phyloP scores from a whole-genome alignment of 2,113 vertebrate genomes.

The Nesoenas mayeri region DNA sequence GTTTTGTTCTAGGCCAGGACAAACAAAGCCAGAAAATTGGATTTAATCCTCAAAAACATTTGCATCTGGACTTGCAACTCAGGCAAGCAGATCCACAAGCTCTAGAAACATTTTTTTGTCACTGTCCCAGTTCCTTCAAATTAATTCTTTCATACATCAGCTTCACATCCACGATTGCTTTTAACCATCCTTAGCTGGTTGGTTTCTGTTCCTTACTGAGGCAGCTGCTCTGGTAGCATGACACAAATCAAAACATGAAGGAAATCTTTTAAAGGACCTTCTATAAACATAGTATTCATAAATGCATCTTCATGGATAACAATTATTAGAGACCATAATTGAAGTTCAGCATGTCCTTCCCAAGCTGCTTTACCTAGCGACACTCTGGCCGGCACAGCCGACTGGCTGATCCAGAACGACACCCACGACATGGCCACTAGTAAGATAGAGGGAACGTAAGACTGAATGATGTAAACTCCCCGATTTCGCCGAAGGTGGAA shows the following conservation, averaged over 20 bases:
- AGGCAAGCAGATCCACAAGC: background rate
- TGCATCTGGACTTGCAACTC: background rate
- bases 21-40: background rate
- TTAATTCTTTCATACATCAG: background rate
- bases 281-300: background rate
- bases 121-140: background rate
- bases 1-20: background rate
- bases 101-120: background rate
- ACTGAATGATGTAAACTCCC: conserved; percentile 98
- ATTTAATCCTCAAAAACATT: background rate
- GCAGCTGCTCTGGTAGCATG: background rate
- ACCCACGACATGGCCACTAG: conserved; percentile 99
- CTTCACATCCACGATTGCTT: background rate
- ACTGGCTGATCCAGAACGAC: conserved; percentile 98
- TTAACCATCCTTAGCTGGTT: background rate
- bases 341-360: background rate
- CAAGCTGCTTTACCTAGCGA: conserved; percentile 82
- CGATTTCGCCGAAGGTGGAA: conserved; percentile 91
- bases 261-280: background rate
- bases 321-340: background rate
- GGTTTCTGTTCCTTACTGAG: background rate
- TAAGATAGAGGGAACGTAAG: conserved; percentile 94
- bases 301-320: background rate
- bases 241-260: background rate
- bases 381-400: conserved; percentile 94